A percentile compares a stretch with the other conserved stretches of the same genome.
These are phyloP conservation scores for Hydractinia symbiolongicarpus DNA, from an alignment of 30 jellyfish, hydroid and myxozoan genomes.

Conservation along the genomic window DNA sequence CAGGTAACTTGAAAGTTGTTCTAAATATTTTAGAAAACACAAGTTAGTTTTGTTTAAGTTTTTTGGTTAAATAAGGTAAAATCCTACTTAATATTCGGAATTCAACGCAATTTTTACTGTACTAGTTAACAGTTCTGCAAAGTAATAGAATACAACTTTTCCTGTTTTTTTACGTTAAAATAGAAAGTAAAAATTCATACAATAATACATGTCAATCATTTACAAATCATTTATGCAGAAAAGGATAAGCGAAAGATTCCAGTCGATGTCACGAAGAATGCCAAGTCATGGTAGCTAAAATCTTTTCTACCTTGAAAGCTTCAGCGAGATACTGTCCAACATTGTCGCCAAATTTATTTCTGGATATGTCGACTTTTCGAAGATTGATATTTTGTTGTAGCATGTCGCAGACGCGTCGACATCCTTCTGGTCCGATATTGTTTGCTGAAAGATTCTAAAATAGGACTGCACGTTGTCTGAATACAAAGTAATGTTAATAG, in stretches of 20 bases:
- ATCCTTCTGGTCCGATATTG: slow-evolving; percentile 45
- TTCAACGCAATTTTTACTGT: too few species aligned
- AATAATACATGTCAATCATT: too few species aligned
- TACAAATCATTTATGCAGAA: too few species aligned
- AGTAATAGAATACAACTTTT: too few species aligned
- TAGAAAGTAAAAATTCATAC: too few species aligned
- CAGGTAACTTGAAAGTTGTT: slow-evolving; percentile 42
- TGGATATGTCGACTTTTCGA: slow-evolving; percentile 42
- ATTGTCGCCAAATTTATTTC: slow-evolving; percentile 57
- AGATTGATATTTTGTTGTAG: slow-evolving; percentile 44
- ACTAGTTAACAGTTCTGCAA: too few species aligned
- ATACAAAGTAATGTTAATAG: neutral
- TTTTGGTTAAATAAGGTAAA: too few species aligned
- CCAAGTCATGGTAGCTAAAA: too few species aligned
- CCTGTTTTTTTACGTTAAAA: too few species aligned
- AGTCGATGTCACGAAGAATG: too few species aligned
- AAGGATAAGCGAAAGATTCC: too few species aligned
- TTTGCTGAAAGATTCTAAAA: slow-evolving; percentile 61
- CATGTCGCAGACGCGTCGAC: slow-evolving; percentile 55
- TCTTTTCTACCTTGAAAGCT: slow-evolving; percentile 49
- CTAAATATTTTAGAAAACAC: slow-evolving; percentile 23
- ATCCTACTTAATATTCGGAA: too few species aligned
- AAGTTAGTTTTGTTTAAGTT: neutral
- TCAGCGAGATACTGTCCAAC: slow-evolving; percentile 53
- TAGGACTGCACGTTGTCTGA: neutral